phyloP scores from a whole-genome alignment of 2,113 vertebrate genomes.

The Siniperca chuatsi region DNA sequence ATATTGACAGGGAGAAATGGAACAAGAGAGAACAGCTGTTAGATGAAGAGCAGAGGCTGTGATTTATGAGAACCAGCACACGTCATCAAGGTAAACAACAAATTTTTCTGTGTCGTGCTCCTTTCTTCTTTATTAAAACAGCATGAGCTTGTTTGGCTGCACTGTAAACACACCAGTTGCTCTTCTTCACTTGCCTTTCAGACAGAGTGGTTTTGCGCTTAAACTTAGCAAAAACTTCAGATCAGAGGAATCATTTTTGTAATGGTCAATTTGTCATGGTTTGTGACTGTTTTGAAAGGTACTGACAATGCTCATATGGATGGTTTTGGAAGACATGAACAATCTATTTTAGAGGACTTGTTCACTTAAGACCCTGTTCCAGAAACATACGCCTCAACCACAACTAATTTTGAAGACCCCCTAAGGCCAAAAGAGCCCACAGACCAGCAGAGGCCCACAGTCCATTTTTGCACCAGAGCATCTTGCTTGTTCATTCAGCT shows the following conservation, averaged over 20 bases:
- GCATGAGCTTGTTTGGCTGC: neutral
- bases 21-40: neutral
- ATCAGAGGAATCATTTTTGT: neutral
- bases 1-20: neutral
- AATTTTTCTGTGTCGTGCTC: neutral
- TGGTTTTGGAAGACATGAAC: neutral
- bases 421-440: neutral
- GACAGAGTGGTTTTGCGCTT: too few species aligned
- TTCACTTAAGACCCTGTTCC: neutral
- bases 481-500: constrained; percentile 1
- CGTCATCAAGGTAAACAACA: neutral
- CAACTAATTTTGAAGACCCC: neutral
- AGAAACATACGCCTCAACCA: neutral
- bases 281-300: too few species aligned
- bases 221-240: neutral
- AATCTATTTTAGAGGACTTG: neutral
- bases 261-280: neutral
- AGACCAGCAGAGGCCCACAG: neutral
- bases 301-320: too few species aligned
- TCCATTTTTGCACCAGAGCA: neutral
- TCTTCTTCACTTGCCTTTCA: neutral
- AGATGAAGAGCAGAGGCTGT: neutral
- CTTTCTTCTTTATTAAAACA: neutral
- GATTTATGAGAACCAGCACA: neutral
- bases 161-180: neutral